Percentiles rank a stretch among this genome's conserved stretches.
Evolutionary conservation across 2,888 invertebrate genomes (phyloP).

Genomic region (Chrysopilus asiliformis): DNA sequence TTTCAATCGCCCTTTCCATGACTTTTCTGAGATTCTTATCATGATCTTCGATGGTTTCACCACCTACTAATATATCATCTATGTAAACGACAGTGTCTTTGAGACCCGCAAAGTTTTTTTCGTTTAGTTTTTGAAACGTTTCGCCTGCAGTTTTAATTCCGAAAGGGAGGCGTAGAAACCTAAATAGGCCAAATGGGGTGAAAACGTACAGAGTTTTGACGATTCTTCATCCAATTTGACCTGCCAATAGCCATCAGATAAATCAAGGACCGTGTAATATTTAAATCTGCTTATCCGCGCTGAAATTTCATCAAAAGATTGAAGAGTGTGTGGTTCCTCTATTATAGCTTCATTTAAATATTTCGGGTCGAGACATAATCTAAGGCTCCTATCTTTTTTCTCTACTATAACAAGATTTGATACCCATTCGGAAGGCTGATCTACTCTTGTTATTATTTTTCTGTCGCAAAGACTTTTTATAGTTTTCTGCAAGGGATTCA

Average conservation of each 20-base stretch:
- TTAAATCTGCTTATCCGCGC: slow-evolving; percentile 7
- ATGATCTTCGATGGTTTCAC: slow-evolving; percentile 5
- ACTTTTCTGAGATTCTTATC: slow-evolving; percentile 5
- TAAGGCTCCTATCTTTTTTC: background rate
- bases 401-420: background rate
- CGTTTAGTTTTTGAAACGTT: slow-evolving; percentile 15
- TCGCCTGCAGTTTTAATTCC: slow-evolving; percentile 6
- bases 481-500: too few relatives aligned
- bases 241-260: too few relatives aligned
- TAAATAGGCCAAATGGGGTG: too few relatives aligned
- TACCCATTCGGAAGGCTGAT: background rate
- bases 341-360: too few relatives aligned
- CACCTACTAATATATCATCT: slow-evolving; percentile 7
- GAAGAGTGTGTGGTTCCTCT: slow-evolving; percentile 15
- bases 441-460: too few relatives aligned
- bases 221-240: too few relatives aligned
- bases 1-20: too few relatives aligned
- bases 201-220: too few relatives aligned
- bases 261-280: slow-evolving; percentile 1
- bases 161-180: slow-evolving; percentile 9
- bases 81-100: slow-evolving; percentile 8
- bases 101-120: slow-evolving; percentile 16
- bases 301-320: slow-evolving; percentile 16
- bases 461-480: too few relatives aligned
- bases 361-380: too few relatives aligned